Evolutionary conservation across 2,797 vertebrate genomes (phyloP).

Genomic region (Brachyrhaphis roseni): DNA sequence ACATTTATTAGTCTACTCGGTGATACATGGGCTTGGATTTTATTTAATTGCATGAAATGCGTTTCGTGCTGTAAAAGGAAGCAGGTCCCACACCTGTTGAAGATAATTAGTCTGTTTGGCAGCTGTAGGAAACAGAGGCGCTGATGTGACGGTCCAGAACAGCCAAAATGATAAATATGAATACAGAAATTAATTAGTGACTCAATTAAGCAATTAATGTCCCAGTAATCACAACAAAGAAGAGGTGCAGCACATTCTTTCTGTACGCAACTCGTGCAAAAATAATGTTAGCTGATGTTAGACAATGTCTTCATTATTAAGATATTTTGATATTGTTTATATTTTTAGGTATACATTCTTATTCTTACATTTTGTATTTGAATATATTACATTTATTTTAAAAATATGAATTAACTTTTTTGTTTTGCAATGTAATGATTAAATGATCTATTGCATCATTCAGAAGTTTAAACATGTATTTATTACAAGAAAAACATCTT

Average conservation of each 20-base stretch:
- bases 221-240: not conserved
- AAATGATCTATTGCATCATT: too few species aligned
- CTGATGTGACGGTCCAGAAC: not conserved
- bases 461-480: too few species aligned
- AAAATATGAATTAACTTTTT: too few species aligned
- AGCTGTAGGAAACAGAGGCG: not conserved
- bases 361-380: not conserved
- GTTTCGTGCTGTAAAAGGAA: not conserved
- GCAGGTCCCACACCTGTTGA: constrained; percentile 13
- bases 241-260: not conserved
- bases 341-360: not conserved
- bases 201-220: not conserved
- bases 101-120: not conserved
- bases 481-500: too few species aligned
- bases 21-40: not conserved
- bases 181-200: not conserved
- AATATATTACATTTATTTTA: not conserved
- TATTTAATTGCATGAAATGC: too few species aligned
- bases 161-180: not conserved
- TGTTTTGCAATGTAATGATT: too few species aligned
- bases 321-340: not conserved
- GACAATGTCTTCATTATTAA: not conserved
- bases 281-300: not conserved
- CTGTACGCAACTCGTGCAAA: not conserved
- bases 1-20: not conserved